Evolutionary conservation across 2,113 vertebrate genomes (phyloP), one percentile per base, ranked within the genome.

Genomic region (Passer montanus): DNA sequence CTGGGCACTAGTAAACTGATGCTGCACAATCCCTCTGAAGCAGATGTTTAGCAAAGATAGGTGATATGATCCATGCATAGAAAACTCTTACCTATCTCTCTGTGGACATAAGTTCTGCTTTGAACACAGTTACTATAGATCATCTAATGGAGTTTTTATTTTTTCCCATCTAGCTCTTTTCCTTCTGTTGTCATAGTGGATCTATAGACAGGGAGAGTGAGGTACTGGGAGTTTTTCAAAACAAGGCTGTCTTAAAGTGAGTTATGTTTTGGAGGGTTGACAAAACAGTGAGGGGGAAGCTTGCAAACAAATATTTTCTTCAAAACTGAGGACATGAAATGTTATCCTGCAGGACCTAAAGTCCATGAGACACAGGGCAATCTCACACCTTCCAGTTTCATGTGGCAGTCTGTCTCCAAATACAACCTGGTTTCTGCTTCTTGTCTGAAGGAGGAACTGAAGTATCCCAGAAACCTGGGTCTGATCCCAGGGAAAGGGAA

Each of bases 401-500:
- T 27, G 24, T 35, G 75, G 72, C 76, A 95, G 82, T 84, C 80
- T 77, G 49, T 33, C 74, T 95, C 52, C 83, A 79, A 86, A 49
- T 44, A 77, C 83, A 95, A 56, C 74, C 55, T 95, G 74, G 82
- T 79, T 97, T 94, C 76, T 89, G 67, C 87, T 76, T 92, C 60
- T 96, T 63, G 39, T 96, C 66, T 75, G 69, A 75, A 76, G 13
- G n/a, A 78, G 75, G 44, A 41, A 83, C 82, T 26, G 43, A 96
- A 96, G 94, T 46, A 33, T 77, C 64, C 85, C 90, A 95, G 94
- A 69, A 94, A 97, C 50, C 62, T 58, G 64, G 81, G 77, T 66
- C 68, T 90, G 35, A n/a, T 75, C 47, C 62, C 77, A 96, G 35
- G 31, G 72, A 97, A 94, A 95, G 77, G 56, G 84, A 95, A 50